Conservation (phyloP, 64 coral and sea anemone species). For the Anthopleura sola region DNA sequence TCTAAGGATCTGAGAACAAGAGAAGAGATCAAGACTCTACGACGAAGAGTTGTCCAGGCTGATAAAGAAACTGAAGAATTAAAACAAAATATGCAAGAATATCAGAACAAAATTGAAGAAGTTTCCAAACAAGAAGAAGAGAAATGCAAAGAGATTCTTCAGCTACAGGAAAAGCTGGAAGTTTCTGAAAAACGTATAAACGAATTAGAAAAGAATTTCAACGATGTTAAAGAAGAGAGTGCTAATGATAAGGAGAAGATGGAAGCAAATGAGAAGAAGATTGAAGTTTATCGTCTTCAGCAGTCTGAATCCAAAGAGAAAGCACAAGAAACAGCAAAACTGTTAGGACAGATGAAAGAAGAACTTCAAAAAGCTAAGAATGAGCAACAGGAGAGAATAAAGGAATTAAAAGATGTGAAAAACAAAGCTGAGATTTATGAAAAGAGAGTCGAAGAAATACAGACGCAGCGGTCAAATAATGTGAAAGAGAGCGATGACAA, state of each 20-base stretch:
- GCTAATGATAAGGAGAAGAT: conserved; percentile 11
- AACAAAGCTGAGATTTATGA: conserved; percentile 4
- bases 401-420: conserved; percentile 34
- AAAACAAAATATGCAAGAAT: conserved; percentile 6
- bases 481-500: conserved; percentile 22
- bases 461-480: conserved; percentile 13
- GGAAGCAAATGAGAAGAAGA: conserved; percentile 17
- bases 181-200: not conserved
- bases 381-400: conserved; percentile 7
- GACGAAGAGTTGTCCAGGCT: conserved; percentile 31
- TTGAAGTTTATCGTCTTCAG: not conserved
- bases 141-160: not conserved
- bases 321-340: not conserved
- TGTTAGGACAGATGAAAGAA: conserved; percentile 28
- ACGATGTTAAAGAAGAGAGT: conserved; percentile 36
- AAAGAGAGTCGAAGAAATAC: conserved; percentile 24
- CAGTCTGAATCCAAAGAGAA: conserved; percentile 12
- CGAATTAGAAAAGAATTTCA: conserved; percentile 8
- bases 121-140: not conserved
- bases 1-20: conserved; percentile 20
- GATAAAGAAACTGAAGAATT: conserved; percentile 43
- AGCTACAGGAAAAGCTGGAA: conserved; percentile 9
- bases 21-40: conserved; percentile 49
- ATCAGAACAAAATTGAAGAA: not conserved
- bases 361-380: conserved; percentile 25